phyloP scores from a whole-genome alignment of 2,113 vertebrate genomes.

The Pterocles orientalis region DNA sequence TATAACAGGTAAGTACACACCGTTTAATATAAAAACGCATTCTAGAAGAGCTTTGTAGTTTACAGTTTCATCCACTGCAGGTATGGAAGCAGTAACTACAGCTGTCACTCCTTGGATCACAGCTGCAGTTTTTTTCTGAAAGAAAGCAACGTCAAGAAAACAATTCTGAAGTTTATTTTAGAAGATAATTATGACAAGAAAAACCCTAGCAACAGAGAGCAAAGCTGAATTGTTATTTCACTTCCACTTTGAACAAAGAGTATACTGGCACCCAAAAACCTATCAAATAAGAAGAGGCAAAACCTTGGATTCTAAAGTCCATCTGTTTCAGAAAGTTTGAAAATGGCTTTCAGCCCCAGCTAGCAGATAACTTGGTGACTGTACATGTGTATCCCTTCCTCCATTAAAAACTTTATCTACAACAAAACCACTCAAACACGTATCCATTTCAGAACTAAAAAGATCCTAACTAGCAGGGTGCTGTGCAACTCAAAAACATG shows the following conservation, averaged over 20 bases:
- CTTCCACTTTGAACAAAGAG: background rate
- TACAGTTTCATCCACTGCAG: slow-evolving; percentile 80
- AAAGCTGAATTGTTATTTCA: background rate
- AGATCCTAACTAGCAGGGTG: background rate
- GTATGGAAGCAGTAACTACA: slow-evolving; percentile 81
- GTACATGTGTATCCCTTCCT: background rate
- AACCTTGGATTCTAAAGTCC: background rate
- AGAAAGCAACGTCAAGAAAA: background rate
- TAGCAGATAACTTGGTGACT: background rate
- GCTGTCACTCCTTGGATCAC: slow-evolving; percentile 82
- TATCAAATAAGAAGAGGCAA: background rate
- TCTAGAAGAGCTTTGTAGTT: slow-evolving; percentile 80
- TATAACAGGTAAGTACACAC: slow-evolving; percentile 62
- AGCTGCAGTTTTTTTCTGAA: slow-evolving; percentile 79
- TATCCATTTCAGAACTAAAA: background rate
- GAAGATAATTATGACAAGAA: background rate
- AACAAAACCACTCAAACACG: background rate
- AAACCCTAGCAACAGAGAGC: background rate
- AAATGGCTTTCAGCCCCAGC: background rate
- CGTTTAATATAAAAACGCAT: slow-evolving; percentile 80
- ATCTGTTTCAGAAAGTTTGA: background rate
- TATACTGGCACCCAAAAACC: background rate
- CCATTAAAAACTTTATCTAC: background rate
- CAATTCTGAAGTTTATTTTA: background rate
- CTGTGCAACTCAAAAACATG: background rate